Evolutionary conservation across 2,888 invertebrate genomes (phyloP), one percentile per base, ranked within the genome.

Genomic region (Epinotia nisella): DNA sequence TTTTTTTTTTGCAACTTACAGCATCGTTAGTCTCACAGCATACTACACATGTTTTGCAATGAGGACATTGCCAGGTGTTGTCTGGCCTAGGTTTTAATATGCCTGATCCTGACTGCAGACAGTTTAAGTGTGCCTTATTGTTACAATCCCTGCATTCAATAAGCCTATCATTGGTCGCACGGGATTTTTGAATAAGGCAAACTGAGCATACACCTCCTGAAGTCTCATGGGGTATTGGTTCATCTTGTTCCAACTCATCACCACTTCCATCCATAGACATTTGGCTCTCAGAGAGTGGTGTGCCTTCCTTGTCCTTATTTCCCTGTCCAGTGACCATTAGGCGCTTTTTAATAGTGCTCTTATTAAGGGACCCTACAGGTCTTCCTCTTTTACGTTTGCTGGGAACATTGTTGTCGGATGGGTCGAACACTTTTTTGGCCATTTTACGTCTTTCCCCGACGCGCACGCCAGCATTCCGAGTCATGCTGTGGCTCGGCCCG

Each of bases 391-490:
- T 96, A 60, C 96, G 91, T 82, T 95, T 95, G 78, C 94, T 95
- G 11, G 97, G 97, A 51, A 96, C 90, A 87, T 97, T 96, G 78
- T 96, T 96, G 81, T 97, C 97, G 0, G 97, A 97, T 2, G 97
- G 97, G 88, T 97, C 97, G 84, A 97, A 97, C 0, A 97, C 97
- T 85, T 96, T 96, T 83, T 97, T 97, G 0, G 97, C 97, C 94
- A 97, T 95, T 95, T 96, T 95, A 69, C 95, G 89, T 76, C 95
- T 87, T 79, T 95, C 95, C 10, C 95, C 95, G 21, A 95, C 95
- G 49, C 95, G 90, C 9, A 95, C 91, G 17, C 84, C 91, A 5
- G 91, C 86, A 81, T 86, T 90, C 65, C 90, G 81, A 39, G 85
- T 87, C 5, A 83, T 80, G 71, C 80, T 87, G 62, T 82, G 82